Evolutionary conservation across 2,113 vertebrate species (phyloP), one percentile per base, ranked within the genome.

Genomic region (Nycticebus coucang): DNA sequence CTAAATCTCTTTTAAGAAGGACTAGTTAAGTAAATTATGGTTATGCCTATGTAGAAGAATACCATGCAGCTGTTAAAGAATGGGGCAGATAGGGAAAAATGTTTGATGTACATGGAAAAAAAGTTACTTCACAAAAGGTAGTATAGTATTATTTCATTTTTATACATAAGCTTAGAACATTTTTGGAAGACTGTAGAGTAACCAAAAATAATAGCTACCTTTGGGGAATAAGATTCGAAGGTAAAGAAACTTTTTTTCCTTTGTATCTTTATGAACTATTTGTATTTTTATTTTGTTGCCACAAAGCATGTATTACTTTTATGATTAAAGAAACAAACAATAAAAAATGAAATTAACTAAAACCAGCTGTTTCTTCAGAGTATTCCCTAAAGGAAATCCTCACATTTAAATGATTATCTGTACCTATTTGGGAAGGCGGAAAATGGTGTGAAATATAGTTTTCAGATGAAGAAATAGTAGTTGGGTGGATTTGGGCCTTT

Each of bases 301-400:
- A 22, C 69, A 59, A 59, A 91, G 17, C 30, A 74, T 85, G 45
- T 55, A 28, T 91, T 87, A 75, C 14, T 84, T 8, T 41, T 89
- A 85, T 17, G 85, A 92, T 28, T 62, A 85, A 94, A 66, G 75
- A 75, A 41, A 18, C 33, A 85, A 93, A 72, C 7, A 87, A 41
- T 72, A 84, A 45, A 69, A 93, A 87, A 11, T 85, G 78, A 94
- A 85, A 92, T 57, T 11, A 85, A 79, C 82, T 93, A 72, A 87
- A 85, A 74, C 28, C 35, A 45, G 41, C 5, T 45, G 37, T 53
- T 81, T 75, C 22, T 94, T 97, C 18, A 66, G 30, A 64, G 15
- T 80, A 75, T 26, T 5, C 11, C 7, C 17, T 92, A 41, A 74
- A 94, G 89, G 50, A 81, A 88, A 79, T 88, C 64, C 5, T 86